Evolutionary conservation across 2,113 vertebrate genomes (phyloP).

Genomic region (Aphelocoma coerulescens): DNA sequence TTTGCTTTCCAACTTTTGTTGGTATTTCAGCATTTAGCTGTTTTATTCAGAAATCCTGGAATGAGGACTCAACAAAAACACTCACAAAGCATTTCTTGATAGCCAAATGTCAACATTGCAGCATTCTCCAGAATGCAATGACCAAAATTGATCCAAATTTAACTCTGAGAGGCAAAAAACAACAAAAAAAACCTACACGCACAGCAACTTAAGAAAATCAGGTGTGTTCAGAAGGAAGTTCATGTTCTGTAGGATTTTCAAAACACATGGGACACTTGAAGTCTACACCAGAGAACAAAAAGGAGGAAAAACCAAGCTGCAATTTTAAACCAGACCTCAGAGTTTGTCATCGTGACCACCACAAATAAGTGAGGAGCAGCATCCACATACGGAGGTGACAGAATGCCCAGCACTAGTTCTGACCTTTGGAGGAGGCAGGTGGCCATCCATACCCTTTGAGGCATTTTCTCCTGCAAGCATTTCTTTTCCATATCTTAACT

Average conservation of each 20-base stretch:
- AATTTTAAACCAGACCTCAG: not conserved
- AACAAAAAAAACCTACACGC: accelerated
- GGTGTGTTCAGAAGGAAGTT: not conserved
- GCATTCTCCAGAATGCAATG: not conserved
- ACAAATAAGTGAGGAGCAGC: not conserved
- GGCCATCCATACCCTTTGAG: not conserved
- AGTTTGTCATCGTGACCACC: not conserved
- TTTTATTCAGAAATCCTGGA: not conserved
- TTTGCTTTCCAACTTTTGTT: not conserved
- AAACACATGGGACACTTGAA: not conserved
- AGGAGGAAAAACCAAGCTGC: not conserved
- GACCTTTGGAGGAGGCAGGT: not conserved
- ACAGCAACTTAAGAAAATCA: not conserved
- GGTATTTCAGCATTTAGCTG: not conserved
- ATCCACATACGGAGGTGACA: accelerated
- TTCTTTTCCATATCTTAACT: not conserved
- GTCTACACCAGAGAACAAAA: not conserved
- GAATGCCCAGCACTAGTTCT: not conserved
- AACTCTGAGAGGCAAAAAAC: not conserved
- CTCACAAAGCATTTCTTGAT: not conserved
- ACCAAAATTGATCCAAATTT: not conserved
- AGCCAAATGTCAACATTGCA: not conserved
- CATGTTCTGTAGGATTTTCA: not conserved
- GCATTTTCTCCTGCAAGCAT: not conserved
- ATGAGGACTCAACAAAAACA: not conserved